Base-by-base conservation (phyloP, 2,888 invertebrate genomes). In the Nysson spinosus region DNA sequence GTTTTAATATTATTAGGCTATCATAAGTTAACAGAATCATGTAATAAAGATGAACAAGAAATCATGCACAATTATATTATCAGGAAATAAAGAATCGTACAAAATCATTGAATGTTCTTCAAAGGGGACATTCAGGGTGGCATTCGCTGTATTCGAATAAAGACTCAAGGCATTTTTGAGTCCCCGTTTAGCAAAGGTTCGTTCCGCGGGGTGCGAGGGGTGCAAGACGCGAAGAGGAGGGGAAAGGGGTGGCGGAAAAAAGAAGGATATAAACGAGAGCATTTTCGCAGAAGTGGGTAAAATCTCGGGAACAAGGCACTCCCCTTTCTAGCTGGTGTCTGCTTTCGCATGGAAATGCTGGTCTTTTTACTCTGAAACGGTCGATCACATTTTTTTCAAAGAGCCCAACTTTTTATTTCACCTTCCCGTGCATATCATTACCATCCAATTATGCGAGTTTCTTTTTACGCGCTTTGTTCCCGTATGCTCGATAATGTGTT, bases 271-370 rank as follows among this genome's bases (percentile, higher is more conserved):
- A n/a, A 39, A 22, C 44, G 44, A 34, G 32, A 52, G 30, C 44
- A 49, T 43, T 65, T 65, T 32, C 44, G 34, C 12, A 22, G 22
- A 28, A 9, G 9, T 17, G 20, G 34, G 44, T 49, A 61, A 65
- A 44, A 24, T 47, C 14, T 50, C 20, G 54, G 60, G 44, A 26
- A 12, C n/a, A 6, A 19, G 40, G 12, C 40, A 19, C 28, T 47
- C 28, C 30, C 52, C 7, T 19, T n/a, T 35, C 40, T 24, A 32
- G 50, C 63, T 24, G 30, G 49, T 44, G 47, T 30, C 44, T 28
- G 26, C 54, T 55, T 61, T 61, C 61, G 61, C 43, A 61, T 61
- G 51, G 61, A 74, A 73, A 67, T 67, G 28, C 46, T 6, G 28
- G 40, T 30, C 57, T 65, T 46, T 47, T 40, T 20, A 19, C 11